These are phyloP conservation scores for Stichodactyla helianthus DNA, from an alignment of 64 coral and sea anemone genomes.

Conservation along the genomic window DNA sequence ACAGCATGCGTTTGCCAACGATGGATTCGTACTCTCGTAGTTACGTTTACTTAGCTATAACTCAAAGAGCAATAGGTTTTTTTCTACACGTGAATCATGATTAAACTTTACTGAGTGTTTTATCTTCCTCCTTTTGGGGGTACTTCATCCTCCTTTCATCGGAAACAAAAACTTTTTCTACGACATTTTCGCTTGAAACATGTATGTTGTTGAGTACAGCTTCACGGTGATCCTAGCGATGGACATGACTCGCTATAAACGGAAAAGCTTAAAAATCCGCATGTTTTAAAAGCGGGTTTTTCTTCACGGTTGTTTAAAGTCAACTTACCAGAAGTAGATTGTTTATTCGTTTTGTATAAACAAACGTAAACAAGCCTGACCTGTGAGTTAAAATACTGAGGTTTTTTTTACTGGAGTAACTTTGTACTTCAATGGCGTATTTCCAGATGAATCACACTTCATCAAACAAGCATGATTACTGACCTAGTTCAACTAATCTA, in stretches of 20 bases:
- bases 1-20: not conserved
- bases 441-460: not conserved
- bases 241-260: not conserved
- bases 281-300: not conserved
- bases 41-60: not conserved
- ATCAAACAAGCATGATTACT: not conserved
- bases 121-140: not conserved
- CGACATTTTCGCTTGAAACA: not conserved
- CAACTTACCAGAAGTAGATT: not conserved
- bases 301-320: not conserved
- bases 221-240: not conserved
- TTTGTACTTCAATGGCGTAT: not conserved
- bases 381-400: not conserved
- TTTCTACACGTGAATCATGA: not conserved
- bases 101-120: not conserved
- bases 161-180: not conserved
- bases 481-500: conserved; percentile 8
- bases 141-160: not conserved
- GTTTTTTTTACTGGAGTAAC: not conserved
- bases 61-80: not conserved
- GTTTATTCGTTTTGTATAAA: not conserved
- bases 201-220: not conserved
- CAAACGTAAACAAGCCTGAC: not conserved
- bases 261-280: not conserved
- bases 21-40: not conserved